These are phyloP conservation scores for Tryphoninae sp. DNA, from an alignment of 2,888 invertebrate species.

Conservation along the genomic window DNA sequence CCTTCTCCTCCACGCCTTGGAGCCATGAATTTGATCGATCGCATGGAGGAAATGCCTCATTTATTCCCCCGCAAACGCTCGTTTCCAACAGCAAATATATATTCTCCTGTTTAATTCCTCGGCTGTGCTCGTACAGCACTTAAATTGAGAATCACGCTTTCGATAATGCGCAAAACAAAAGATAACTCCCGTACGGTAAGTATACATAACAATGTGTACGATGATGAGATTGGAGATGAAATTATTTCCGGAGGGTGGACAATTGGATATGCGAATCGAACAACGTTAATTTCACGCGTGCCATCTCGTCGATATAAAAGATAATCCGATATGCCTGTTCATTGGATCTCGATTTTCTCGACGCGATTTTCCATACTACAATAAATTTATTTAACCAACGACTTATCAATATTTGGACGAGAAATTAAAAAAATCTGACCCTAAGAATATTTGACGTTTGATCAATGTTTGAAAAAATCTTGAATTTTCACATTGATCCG, in stretches of 20 bases:
- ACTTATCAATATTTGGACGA: too few species aligned
- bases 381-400: too few species aligned
- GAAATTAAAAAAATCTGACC: too few species aligned
- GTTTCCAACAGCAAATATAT: neutral
- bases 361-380: too few species aligned
- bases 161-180: neutral
- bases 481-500: too few species aligned
- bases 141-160: conserved; percentile 15
- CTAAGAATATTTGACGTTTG: too few species aligned
- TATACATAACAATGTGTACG: neutral
- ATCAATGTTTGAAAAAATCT: too few species aligned
- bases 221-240: conserved; percentile 13
- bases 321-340: conserved; percentile 1
- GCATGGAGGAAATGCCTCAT: conserved; percentile 22
- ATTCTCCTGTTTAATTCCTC: neutral
- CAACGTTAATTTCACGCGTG: neutral
- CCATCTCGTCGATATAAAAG: conserved; percentile 12
- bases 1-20: neutral
- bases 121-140: neutral
- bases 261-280: conserved; percentile 27
- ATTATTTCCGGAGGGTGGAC: conserved; percentile 27
- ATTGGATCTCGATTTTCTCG: too few species aligned
- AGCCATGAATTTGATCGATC: conserved; percentile 30
- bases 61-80: neutral
- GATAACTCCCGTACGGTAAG: conserved; percentile 9